Percentiles rank a stretch among this genome's conserved stretches.
Conservation (phyloP, 2,888 invertebrate genomes). For the Pyrgus malvae region DNA sequence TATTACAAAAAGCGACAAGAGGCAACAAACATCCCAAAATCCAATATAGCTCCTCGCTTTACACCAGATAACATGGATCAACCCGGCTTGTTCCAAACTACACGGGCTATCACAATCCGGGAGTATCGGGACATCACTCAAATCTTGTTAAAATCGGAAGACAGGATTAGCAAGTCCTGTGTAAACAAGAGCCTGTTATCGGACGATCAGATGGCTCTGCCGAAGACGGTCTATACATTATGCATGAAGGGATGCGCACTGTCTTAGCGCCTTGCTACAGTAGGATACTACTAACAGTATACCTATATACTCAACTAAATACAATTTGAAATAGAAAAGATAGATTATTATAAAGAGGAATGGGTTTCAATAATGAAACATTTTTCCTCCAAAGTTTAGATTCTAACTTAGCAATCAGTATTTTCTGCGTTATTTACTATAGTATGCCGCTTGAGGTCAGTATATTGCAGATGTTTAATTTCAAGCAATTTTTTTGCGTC, state of each 20-base stretch:
- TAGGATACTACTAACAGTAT: too few species aligned
- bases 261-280: slow-evolving; percentile 52
- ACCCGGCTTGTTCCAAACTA: slow-evolving; percentile 10
- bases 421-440: too few species aligned
- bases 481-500: too few species aligned
- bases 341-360: background rate
- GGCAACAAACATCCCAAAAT: slow-evolving; percentile 1
- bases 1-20: background rate
- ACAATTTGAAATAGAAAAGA: background rate
- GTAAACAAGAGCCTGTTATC: slow-evolving; percentile 71
- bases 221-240: slow-evolving; percentile 58
- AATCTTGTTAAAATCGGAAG: slow-evolving; percentile 68
- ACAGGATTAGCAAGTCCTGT: slow-evolving; percentile 64
- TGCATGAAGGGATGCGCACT: slow-evolving; percentile 54
- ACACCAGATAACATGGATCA: slow-evolving; percentile 7
- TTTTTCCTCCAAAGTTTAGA: too few species aligned
- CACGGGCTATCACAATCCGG: slow-evolving; percentile 9
- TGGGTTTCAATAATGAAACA: too few species aligned
- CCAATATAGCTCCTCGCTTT: slow-evolving; percentile 1
- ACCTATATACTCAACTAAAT: slow-evolving; percentile 3
- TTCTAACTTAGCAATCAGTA: too few species aligned
- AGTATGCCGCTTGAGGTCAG: too few species aligned
- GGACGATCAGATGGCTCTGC: slow-evolving; percentile 62
- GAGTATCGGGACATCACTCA: slow-evolving; percentile 54
- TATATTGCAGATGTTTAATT: too few species aligned